Conservation (phyloP, 2,797 vertebrate species). For the Apogon hyalosoma region DNA sequence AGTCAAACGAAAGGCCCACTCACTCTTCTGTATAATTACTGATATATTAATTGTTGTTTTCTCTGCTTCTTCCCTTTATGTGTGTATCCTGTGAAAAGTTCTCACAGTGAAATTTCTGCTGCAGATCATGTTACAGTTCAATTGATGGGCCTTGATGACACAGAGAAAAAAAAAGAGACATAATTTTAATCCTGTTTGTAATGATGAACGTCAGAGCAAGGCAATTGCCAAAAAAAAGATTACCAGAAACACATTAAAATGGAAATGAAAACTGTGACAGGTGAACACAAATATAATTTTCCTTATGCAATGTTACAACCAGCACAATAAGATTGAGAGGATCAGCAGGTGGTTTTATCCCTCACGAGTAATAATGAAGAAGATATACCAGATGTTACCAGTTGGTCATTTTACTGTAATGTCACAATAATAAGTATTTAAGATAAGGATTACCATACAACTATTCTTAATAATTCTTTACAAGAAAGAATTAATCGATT, state of each 20-base stretch:
- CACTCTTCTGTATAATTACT: conserved; percentile 15
- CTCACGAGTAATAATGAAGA: not conserved
- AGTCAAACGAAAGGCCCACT: conserved; percentile 16
- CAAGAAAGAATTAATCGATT: too few relatives aligned
- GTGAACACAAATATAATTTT: not conserved
- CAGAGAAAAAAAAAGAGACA: not conserved
- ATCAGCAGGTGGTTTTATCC: conserved; percentile 1
- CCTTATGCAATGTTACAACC: too few relatives aligned
- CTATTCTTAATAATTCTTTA: too few relatives aligned
- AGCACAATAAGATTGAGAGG: not conserved
- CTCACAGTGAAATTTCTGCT: not conserved
- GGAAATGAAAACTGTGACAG: not conserved
- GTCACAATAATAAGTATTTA: not conserved
- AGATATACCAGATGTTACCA: conserved; percentile 9
- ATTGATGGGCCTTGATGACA: not conserved
- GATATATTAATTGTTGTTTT: conserved; percentile 30
- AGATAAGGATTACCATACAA: not conserved
- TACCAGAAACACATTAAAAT: not conserved
- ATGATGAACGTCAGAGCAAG: not conserved
- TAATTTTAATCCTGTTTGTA: conserved; percentile 6
- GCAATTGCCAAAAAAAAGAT: not conserved
- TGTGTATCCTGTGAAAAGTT: conserved; percentile 11
- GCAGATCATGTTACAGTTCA: conserved; percentile 17
- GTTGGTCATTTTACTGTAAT: conserved; percentile 7
- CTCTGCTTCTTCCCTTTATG: not conserved